A percentile compares a stretch with the other conserved stretches of the same genome.
phyloP scores from a whole-genome alignment of 2,113 vertebrate species.

The Glaucomys volans region DNA sequence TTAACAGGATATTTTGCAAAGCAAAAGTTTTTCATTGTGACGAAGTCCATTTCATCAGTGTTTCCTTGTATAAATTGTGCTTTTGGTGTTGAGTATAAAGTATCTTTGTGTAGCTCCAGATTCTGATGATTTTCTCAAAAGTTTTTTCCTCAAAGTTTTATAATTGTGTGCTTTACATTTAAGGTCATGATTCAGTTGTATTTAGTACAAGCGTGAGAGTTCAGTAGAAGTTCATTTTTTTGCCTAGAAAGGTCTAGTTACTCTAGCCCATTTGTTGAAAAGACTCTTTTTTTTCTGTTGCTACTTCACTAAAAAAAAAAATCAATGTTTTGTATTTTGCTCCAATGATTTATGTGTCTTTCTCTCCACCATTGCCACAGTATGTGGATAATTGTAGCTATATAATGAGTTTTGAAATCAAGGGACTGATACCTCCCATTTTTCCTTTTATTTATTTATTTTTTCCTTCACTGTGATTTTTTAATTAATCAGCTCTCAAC shows the following conservation, averaged over 20 bases:
- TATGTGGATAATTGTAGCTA: neutral
- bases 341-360: neutral
- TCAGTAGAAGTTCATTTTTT: neutral
- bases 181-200: neutral
- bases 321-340: neutral
- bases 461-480: slow-evolving; percentile 45
- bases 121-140: slow-evolving; percentile 3
- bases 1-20: neutral
- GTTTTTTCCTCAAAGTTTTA: neutral
- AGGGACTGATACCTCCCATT: neutral
- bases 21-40: neutral
- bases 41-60: neutral
- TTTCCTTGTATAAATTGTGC: slow-evolving; percentile 11
- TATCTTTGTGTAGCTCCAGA: neutral
- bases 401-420: neutral
- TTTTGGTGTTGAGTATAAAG: slow-evolving; percentile 7
- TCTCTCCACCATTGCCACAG: neutral
- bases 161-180: neutral
- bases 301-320: neutral
- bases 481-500: neutral
- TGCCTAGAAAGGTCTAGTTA: neutral
- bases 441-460: neutral
- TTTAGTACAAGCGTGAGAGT: neutral
- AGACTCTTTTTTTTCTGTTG: neutral
- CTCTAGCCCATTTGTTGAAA: neutral